Percentiles rank a stretch among this genome's conserved stretches.
Conservation (phyloP, 1,140 invertebrate species). For the Brachionus paranguensis region DNA sequence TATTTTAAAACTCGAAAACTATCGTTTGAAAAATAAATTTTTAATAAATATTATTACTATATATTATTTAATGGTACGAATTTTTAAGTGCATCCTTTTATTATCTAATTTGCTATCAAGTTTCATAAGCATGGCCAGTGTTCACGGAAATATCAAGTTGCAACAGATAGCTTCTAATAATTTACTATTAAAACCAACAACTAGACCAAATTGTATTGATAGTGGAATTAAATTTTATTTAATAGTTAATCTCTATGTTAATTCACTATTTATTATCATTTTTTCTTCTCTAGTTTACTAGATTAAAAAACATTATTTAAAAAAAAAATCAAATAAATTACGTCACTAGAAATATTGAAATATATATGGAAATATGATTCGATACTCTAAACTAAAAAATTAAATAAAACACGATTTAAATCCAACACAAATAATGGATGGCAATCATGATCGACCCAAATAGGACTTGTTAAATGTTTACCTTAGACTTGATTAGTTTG, state of each 20-base stretch:
- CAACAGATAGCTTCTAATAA: neutral
- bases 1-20: neutral
- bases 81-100: neutral
- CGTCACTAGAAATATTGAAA: neutral
- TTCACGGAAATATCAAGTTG: neutral
- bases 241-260: neutral
- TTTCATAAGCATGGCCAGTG: neutral
- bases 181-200: neutral
- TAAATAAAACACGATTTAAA: neutral
- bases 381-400: neutral
- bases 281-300: neutral
- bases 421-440: neutral
- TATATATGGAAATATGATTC: neutral
- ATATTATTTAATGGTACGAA: neutral
- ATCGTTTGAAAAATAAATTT: neutral
- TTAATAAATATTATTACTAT: neutral
- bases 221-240: neutral
- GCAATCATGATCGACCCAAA: neutral
- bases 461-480: neutral
- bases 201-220: neutral
- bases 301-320: neutral
- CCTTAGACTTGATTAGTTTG: neutral
- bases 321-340: neutral
- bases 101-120: neutral
- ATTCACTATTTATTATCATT: neutral